Conservation (phyloP, 2,888 invertebrate genomes). For the Pomacea canaliculata region DNA sequence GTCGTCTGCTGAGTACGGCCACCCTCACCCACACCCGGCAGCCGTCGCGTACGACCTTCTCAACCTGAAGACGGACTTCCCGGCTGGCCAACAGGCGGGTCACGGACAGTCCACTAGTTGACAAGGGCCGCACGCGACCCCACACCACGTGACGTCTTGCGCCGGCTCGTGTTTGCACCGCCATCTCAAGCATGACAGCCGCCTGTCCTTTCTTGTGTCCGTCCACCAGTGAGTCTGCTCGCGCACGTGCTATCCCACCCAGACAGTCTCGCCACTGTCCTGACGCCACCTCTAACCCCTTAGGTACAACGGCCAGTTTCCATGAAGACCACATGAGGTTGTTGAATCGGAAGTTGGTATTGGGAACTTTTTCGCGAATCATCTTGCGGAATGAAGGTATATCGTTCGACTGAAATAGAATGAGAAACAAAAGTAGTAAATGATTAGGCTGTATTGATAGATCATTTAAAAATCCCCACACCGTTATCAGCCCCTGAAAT, state of each 20-base stretch:
- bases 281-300: not conserved
- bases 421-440: too few relatives aligned
- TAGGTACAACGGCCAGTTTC: conserved; percentile 39
- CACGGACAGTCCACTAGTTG: conserved; percentile 27
- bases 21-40: conserved; percentile 44
- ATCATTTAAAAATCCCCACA: too few relatives aligned
- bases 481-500: too few relatives aligned
- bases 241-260: conserved; percentile 11
- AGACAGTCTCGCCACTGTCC: conserved; percentile 11
- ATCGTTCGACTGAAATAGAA: not conserved
- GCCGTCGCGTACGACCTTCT: conserved; percentile 34
- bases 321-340: conserved; percentile 49
- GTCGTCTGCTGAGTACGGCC: conserved; percentile 29
- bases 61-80: conserved; percentile 27
- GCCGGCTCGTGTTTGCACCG: conserved; percentile 41
- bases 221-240: not conserved
- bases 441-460: too few relatives aligned
- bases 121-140: conserved; percentile 30
- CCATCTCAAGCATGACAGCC: conserved; percentile 35
- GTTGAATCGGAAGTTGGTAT: conserved; percentile 42
- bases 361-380: conserved; percentile 43
- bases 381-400: conserved; percentile 11
- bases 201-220: not conserved
- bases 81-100: conserved; percentile 27
- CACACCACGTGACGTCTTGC: conserved; percentile 43